These are phyloP conservation scores for Frieseomelitta varia DNA, from an alignment of 1,140 invertebrate genomes.

Conservation along the genomic window DNA sequence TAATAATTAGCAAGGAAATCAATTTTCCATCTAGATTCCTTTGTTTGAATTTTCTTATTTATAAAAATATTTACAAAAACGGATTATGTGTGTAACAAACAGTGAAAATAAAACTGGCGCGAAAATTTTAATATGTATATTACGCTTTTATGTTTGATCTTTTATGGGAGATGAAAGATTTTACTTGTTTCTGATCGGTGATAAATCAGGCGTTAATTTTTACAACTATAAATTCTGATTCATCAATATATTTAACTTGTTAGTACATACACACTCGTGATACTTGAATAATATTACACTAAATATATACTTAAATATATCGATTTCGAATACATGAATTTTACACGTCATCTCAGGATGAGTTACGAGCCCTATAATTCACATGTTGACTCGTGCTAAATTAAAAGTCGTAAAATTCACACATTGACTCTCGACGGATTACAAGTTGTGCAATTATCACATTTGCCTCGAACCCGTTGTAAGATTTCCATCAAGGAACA, in stretches of 20 bases:
- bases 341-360: background rate
- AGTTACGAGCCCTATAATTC: constrained; percentile 12
- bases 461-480: background rate
- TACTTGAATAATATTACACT: background rate
- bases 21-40: no score
- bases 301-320: background rate
- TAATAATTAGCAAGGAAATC: no score
- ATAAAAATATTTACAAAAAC: no score
- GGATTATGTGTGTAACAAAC: background rate
- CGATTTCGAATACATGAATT: background rate
- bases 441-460: constrained; percentile 29
- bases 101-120: background rate
- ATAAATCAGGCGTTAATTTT: background rate
- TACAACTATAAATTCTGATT: background rate
- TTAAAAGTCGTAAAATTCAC: constrained; percentile 26
- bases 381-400: constrained; percentile 1
- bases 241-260: background rate
- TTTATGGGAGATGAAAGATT: background rate
- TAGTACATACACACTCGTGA: background rate
- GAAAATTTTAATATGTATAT: no score
- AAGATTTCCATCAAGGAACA: background rate
- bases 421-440: background rate
- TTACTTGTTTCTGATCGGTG: background rate
- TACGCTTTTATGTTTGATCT: background rate
- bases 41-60: no score